A percentile compares a stretch with the other conserved stretches of the same genome.
phyloP scores from a whole-genome alignment of 2,888 invertebrate genomes.

The Theretra japonica region DNA sequence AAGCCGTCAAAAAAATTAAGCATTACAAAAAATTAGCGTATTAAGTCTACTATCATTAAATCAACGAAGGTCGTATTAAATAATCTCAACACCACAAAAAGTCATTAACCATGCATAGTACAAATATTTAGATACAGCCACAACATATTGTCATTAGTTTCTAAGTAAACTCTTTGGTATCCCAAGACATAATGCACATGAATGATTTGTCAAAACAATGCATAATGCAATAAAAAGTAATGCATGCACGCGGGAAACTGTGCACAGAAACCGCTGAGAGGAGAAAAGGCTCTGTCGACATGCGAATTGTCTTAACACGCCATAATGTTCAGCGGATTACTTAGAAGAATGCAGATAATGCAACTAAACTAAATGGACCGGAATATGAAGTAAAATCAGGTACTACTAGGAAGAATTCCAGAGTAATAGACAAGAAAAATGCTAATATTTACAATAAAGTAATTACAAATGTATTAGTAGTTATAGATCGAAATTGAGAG shows the following conservation, averaged over 20 bases:
- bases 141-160: not conserved
- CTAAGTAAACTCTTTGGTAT: not conserved
- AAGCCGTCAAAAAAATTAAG: no score
- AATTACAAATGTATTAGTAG: no score
- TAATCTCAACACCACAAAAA: not conserved
- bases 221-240: slow-evolving; percentile 15
- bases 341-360: not conserved
- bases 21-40: no score
- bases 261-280: not conserved
- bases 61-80: not conserved
- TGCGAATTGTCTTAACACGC: not conserved
- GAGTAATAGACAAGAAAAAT: no score
- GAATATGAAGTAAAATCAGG: not conserved
- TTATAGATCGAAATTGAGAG: no score
- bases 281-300: slow-evolving; percentile 4
- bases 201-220: slow-evolving; percentile 11
- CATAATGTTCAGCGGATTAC: not conserved
- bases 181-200: not conserved
- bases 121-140: not conserved
- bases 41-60: not conserved
- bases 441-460: no score
- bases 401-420: no score
- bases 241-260: slow-evolving; percentile 25
- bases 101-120: not conserved
- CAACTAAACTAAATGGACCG: not conserved